A percentile compares a stretch with the other conserved stretches of the same genome.
Evolutionary conservation across 1,140 invertebrate genomes (phyloP).

Genomic region (Phocides pigmalion): DNA sequence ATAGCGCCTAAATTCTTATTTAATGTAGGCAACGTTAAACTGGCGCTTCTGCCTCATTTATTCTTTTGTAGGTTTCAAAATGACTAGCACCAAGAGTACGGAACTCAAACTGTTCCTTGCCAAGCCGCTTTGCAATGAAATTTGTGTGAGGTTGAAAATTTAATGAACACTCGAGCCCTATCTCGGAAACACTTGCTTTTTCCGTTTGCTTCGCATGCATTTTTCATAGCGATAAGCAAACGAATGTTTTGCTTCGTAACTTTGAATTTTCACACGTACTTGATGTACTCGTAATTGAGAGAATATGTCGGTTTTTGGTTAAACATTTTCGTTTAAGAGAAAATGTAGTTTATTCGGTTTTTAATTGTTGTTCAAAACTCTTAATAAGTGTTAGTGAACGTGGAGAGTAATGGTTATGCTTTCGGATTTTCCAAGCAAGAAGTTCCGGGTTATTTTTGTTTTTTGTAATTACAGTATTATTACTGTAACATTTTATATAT

Average conservation of each 20-base stretch:
- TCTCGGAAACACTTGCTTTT: slow-evolving; percentile 47
- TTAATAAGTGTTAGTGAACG: no score
- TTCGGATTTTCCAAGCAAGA: no score
- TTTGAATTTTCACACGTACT: slow-evolving; percentile 5
- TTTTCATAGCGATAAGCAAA: slow-evolving; percentile 33
- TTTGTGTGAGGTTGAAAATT: slow-evolving; percentile 70
- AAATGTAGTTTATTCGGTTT: no score
- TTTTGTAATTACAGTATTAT: no score
- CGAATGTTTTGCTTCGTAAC: slow-evolving; percentile 16
- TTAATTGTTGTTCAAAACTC: no score
- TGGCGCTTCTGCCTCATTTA: not conserved
- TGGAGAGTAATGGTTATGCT: no score
- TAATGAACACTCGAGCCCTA: slow-evolving; percentile 63
- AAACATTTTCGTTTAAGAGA: no score
- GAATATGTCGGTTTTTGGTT: no score
- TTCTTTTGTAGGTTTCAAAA: not conserved
- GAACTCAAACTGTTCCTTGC: slow-evolving; percentile 45
- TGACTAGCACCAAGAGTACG: slow-evolving; percentile 23
- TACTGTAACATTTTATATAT: no score
- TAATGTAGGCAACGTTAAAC: not conserved
- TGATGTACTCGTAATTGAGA: not conserved
- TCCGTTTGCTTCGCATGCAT: slow-evolving; percentile 40
- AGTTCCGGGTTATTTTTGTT: no score
- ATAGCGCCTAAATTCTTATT: no score
- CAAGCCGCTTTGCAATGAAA: slow-evolving; percentile 64